Evolutionary conservation across 2,797 vertebrate genomes (phyloP).

Genomic region (Poecilia gillii): DNA sequence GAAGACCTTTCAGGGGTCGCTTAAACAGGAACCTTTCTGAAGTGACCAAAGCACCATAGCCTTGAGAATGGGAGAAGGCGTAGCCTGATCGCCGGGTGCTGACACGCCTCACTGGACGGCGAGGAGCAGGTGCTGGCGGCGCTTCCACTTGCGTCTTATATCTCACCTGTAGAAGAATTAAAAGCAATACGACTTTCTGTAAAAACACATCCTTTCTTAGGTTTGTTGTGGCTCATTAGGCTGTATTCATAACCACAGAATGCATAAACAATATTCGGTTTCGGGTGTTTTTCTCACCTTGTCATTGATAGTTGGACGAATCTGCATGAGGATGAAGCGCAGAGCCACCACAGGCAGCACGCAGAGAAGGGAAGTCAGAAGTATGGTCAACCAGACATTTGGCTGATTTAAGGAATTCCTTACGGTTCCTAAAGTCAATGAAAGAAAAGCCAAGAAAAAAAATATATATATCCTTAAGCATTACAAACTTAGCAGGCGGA

Average conservation of each 20-base stretch:
- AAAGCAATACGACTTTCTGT: background rate
- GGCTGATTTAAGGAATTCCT: slow-evolving; percentile 90
- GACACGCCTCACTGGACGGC: slow-evolving; percentile 63
- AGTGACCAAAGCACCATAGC: slow-evolving; percentile 93
- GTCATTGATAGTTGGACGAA: slow-evolving; percentile 85
- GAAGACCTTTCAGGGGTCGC: slow-evolving; percentile 51
- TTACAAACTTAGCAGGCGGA: too few relatives aligned
- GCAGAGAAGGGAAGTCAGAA: slow-evolving; percentile 87
- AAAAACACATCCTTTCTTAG: background rate
- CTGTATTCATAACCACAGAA: background rate
- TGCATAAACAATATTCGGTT: background rate
- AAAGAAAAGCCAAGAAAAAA: background rate
- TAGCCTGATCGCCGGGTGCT: slow-evolving; percentile 89
- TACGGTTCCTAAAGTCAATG: slow-evolving; percentile 82
- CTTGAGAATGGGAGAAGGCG: slow-evolving; percentile 93
- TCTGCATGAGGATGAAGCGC: slow-evolving; percentile 83
- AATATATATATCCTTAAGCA: background rate
- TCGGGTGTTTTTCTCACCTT: slow-evolving; percentile 79
- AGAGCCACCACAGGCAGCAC: slow-evolving; percentile 84
- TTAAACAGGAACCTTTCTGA: slow-evolving; percentile 85
- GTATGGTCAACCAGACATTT: slow-evolving; percentile 87
- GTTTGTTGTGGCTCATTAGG: background rate
- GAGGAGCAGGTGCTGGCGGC: slow-evolving; percentile 62
- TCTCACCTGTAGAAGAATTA: slow-evolving; percentile 79
- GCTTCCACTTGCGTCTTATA: slow-evolving; percentile 81